Percentiles rank a stretch among this genome's conserved stretches.
phyloP scores from a whole-genome alignment of 92 coral and sea anemone genomes.

The Epizoanthus rinbou region DNA sequence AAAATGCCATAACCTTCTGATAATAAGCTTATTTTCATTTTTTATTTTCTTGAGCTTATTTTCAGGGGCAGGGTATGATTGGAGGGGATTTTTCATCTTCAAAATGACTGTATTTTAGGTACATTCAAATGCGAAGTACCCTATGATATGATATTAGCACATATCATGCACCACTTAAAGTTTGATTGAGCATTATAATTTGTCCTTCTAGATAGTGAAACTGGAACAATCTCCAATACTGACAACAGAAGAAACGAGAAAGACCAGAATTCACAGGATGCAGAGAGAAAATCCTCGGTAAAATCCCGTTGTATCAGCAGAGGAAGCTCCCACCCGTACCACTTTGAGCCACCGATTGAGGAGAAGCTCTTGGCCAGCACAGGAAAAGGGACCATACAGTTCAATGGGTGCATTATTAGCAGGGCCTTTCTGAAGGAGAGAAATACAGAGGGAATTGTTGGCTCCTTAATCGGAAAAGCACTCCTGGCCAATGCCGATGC shows the following conservation, averaged over 20 bases:
- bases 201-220: slow-evolving; percentile 15
- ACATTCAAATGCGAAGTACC: no score
- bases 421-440: slow-evolving; percentile 93
- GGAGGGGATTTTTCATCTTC: no score
- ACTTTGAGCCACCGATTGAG: slow-evolving; percentile 68
- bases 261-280: slow-evolving; percentile 46
- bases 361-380: slow-evolving; percentile 63
- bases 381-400: slow-evolving; percentile 89
- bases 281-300: slow-evolving; percentile 39
- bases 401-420: slow-evolving; percentile 86
- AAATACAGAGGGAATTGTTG: slow-evolving; percentile 85
- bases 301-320: slow-evolving; percentile 74
- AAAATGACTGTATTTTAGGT: no score
- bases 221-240: slow-evolving; percentile 3
- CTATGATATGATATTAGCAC: no score
- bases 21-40: no score
- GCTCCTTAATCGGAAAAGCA: slow-evolving; percentile 87
- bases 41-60: no score
- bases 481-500: slow-evolving; percentile 92
- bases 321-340: slow-evolving; percentile 73
- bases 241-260: slow-evolving; percentile 56
- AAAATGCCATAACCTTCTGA: no score
- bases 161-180: no score
- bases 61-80: no score
- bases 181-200: background rate